Base-by-base conservation (phyloP, 2,113 vertebrate species). In the Cyphomyrus plagiostoma region DNA sequence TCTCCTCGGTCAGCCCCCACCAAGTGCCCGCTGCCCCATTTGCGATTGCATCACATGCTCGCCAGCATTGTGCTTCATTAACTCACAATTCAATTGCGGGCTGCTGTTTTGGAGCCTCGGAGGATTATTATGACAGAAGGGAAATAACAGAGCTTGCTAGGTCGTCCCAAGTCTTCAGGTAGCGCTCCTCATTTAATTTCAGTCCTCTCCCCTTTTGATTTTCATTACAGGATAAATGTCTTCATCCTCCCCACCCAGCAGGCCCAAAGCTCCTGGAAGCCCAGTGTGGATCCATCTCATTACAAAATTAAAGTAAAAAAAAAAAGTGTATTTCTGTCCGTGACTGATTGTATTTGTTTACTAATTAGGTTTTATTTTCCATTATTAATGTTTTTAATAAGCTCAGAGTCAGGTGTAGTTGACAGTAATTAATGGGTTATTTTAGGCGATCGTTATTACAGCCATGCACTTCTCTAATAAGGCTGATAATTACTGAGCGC, bases 351-450 rank as follows among this genome's bases (percentile, higher is more conserved):
- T 92, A 94, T 96, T 96, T 96, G 95, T 96, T 96, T 95, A 95
- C 95, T 96, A 96, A 96, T 96, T 95, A 95, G 92, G 94, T 95
- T 96, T 95, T 95, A 94, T 92, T 93, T 93, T 94, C 93, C 93
- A 95, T 95, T 95, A 95, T 95, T 94, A 93, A 95, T 93, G 93
- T 95, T 95, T 96, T 95, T 96, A 96, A 96, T 97, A 96, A 97
- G 95, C 94, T 92, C 91, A 92, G 92, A 96, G 94, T 96, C 93
- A 95, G 94, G 95, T 95, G 94, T 93, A 93, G 94, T 92, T 96
- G 96, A 96, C 95, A 96, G 94, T 97, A 96, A 97, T 96, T 95
- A 96, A 97, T 96, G 96, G 94, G 94, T 95, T 94, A 94, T 96
- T 95, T 95, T 91, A 92, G 95, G 93, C 93, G 95, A 95, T 96